Conservation (phyloP, 1,140 invertebrate species). For the Camponotus floridanus region DNA sequence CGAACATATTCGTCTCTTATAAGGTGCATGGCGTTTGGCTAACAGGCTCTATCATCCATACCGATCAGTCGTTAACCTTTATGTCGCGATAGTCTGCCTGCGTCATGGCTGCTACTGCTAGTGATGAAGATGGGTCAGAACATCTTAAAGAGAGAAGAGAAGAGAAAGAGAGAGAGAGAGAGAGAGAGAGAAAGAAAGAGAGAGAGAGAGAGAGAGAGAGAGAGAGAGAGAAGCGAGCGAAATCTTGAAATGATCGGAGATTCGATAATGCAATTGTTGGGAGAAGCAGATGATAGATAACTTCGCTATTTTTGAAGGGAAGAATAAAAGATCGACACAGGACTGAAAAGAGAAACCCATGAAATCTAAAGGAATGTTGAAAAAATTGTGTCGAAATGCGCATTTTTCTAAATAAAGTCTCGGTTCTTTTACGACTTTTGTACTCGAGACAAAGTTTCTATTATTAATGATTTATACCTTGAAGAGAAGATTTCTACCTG, state of each 20-base stretch:
- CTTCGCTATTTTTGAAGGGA: not conserved
- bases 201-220: too few relatives aligned
- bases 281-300: slow-evolving; percentile 23
- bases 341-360: not conserved
- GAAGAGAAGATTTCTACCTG: not conserved
- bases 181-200: too few relatives aligned
- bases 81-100: slow-evolving; percentile 64
- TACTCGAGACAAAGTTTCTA: not conserved
- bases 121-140: not conserved
- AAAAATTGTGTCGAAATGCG: not conserved
- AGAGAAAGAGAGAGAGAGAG: too few relatives aligned
- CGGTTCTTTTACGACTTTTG: too few relatives aligned
- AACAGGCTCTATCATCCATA: slow-evolving; percentile 77
- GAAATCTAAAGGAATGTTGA: not conserved
- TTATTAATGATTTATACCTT: not conserved
- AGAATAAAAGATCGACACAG: not conserved
- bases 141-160: not conserved
- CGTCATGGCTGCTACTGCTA: slow-evolving; percentile 28
- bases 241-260: not conserved
- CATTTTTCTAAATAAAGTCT: not conserved
- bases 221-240: too few relatives aligned
- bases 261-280: slow-evolving; percentile 5
- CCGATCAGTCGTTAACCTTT: slow-evolving; percentile 79
- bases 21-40: slow-evolving; percentile 78
- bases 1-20: slow-evolving; percentile 79